phyloP scores from a whole-genome alignment of 2,888 invertebrate genomes.

The Melieria picta region DNA sequence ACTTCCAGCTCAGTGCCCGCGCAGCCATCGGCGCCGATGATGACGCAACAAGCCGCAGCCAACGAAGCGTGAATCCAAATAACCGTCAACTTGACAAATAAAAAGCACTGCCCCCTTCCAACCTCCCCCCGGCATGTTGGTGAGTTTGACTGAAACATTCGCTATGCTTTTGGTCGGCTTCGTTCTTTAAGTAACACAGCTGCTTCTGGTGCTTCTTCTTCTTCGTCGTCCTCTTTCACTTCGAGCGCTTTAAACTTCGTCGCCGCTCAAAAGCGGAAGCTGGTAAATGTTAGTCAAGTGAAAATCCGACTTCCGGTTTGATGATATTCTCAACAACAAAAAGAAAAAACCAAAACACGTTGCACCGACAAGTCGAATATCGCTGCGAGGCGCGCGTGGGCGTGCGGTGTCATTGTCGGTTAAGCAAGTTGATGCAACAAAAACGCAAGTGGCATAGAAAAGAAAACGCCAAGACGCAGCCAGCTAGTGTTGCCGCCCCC shows the following conservation, averaged over 20 bases:
- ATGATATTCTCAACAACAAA: too few species aligned
- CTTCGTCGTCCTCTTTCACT: too few species aligned
- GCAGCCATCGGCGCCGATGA: not conserved
- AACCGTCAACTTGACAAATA: slow-evolving; percentile 39
- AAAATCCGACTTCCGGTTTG: slow-evolving; percentile 21
- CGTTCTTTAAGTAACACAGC: too few species aligned
- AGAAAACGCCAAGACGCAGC: not conserved
- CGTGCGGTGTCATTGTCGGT: not conserved
- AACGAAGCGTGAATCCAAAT: slow-evolving; percentile 42
- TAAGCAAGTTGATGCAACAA: slow-evolving; percentile 2
- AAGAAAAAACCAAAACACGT: too few species aligned
- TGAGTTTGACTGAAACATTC: too few species aligned
- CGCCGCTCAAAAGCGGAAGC: slow-evolving; percentile 24
- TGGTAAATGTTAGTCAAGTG: slow-evolving; percentile 39
- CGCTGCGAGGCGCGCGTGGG: too few species aligned
- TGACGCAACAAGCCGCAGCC: slow-evolving; percentile 32
- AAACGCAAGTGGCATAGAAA: slow-evolving; percentile 14
- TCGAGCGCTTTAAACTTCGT: too few species aligned
- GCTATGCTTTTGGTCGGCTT: too few species aligned
- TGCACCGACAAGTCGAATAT: too few species aligned
- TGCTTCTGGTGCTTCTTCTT: too few species aligned
- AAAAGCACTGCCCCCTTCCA: slow-evolving; percentile 13
- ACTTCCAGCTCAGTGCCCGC: not conserved
- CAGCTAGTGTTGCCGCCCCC: too few species aligned
- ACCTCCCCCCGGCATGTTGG: not conserved